A percentile compares a stretch with the other conserved stretches of the same genome.
These are phyloP conservation scores for Dreissena rostriformis DNA, from an alignment of 1,140 invertebrate genomes.

Conservation along the genomic window DNA sequence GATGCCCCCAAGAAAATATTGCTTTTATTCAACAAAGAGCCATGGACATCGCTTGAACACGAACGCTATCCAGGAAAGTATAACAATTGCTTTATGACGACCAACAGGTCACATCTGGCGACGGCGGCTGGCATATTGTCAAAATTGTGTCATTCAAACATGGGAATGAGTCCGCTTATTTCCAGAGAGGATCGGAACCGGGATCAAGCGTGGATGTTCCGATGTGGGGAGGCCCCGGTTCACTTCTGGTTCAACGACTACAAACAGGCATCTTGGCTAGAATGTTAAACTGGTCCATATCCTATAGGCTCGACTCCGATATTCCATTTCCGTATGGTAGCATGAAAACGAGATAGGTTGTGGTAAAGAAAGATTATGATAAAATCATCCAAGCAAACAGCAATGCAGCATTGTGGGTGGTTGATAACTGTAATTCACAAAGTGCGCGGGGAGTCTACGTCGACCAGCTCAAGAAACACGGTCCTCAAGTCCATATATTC, in stretches of 20 bases:
- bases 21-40: neutral
- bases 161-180: neutral
- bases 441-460: neutral
- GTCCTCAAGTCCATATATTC: neutral
- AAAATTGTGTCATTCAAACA: neutral
- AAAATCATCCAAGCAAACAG: neutral
- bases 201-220: constrained; percentile 22
- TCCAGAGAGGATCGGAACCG: neutral
- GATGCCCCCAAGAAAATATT: neutral
- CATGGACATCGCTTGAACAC: neutral
- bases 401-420: neutral
- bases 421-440: neutral
- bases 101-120: neutral
- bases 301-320: constrained; percentile 29
- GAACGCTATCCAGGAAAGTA: neutral
- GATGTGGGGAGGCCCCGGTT: neutral
- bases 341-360: neutral
- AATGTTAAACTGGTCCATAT: constrained; percentile 26
- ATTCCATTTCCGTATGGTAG: neutral
- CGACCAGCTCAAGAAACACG: neutral
- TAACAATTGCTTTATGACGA: constrained; percentile 15
- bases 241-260: neutral
- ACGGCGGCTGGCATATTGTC: neutral
- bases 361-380: neutral
- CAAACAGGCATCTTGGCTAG: neutral